These are phyloP conservation scores for Gadus chalcogrammus DNA, from an alignment of 2,113 vertebrate species.

Conservation along the genomic window DNA sequence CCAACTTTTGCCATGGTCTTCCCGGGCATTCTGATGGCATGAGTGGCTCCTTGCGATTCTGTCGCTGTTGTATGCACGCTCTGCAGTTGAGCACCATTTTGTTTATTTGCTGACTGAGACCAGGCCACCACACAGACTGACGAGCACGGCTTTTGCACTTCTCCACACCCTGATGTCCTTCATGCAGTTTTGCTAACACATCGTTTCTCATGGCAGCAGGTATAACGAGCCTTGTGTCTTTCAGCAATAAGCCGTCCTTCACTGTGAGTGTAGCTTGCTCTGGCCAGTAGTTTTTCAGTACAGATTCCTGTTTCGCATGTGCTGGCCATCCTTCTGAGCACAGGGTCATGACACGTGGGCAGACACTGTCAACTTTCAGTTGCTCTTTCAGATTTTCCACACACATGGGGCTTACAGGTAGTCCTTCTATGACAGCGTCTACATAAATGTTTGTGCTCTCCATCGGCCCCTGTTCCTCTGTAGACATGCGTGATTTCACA, in stretches of 20 bases:
- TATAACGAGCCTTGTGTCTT: too few relatives aligned
- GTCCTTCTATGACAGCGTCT: slow-evolving; percentile 5
- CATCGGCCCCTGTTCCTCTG: slow-evolving; percentile 5
- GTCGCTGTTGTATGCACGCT: too few relatives aligned
- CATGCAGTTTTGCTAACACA: too few relatives aligned
- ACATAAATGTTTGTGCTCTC: slow-evolving; percentile 24
- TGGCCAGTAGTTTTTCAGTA: slow-evolving; percentile 2
- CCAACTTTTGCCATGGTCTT: too few relatives aligned
- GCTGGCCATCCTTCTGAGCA: slow-evolving; percentile 11
- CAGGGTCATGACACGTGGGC: not conserved
- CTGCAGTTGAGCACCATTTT: not conserved
- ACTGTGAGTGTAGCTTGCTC: not conserved
- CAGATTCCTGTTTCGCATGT: not conserved
- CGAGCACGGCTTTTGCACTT: too few relatives aligned
- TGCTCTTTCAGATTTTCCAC: not conserved
- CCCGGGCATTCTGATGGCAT: not conserved
- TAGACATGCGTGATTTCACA: not conserved
- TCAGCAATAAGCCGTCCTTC: too few relatives aligned
- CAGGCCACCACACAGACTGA: too few relatives aligned
- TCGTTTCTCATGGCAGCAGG: too few relatives aligned
- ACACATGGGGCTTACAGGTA: slow-evolving; percentile 7
- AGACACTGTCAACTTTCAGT: not conserved
- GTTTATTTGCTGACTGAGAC: not conserved
- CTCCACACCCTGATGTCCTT: too few relatives aligned
- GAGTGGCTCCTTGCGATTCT: not conserved